Base-by-base conservation (phyloP, 2,797 vertebrate genomes). In the Sphaeramia orbicularis region DNA sequence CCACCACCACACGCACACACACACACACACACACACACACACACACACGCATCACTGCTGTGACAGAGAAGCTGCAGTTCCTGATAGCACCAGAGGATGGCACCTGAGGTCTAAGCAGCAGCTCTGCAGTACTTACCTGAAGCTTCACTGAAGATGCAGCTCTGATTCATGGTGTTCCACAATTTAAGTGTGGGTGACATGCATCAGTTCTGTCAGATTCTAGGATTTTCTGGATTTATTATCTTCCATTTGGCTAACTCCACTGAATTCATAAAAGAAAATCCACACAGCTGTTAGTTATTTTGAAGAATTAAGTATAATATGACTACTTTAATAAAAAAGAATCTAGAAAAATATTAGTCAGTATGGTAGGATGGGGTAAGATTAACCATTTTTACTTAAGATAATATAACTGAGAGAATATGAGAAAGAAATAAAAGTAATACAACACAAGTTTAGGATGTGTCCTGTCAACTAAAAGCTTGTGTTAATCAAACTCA, bases 31-130 rank as follows among this genome's bases (percentile, higher is more conserved):
- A 56, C 65, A 56, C 59, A 62, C 45, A 15, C 43, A 18, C 38
- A 61, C 55, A 47, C 53, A 55, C 63, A 63, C 40, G 36, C 13
- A 27, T 2, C 2, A 43, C 0, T 7, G 18, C 15, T 0, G 4
- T 0, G 1, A 4, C 16, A 11, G 0, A 30, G 2, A 24, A 14
- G 57, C 1, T 85, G 91, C 37, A 89, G 70, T 91, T 78, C 65
- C 32, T 15, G 21, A 16, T 76, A 57, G 4, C 54, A 75, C 90
- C 91, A 92, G 87, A 88, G 43, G 91, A 87, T 89, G 91, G 91
- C 91, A 64, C 44, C 66, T 87, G 68, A 80, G 81, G 40, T 86
- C 88, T 45, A 67, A 80, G 71, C 57, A 82, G 74, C 36, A 58
- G 21, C 6, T 0, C 7, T 40, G 47, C 27, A 49, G 47, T n/a